A percentile compares a stretch with the other conserved stretches of the same genome.
These are phyloP conservation scores for Subanguina moxae DNA, from an alignment of 1,140 invertebrate genomes.

Conservation along the genomic window DNA sequence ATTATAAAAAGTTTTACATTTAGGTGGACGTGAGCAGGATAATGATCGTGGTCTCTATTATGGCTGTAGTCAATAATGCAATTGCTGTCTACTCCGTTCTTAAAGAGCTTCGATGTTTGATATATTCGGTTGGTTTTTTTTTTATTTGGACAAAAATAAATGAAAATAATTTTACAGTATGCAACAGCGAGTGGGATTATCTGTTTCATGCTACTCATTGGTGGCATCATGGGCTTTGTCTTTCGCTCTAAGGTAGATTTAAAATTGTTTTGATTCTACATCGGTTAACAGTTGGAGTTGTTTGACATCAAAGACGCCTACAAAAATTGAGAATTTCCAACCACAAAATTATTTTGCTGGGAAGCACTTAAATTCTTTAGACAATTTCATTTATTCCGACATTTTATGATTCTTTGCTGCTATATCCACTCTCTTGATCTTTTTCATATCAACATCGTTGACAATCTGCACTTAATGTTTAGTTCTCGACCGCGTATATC, in stretches of 20 bases:
- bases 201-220: conserved; percentile 56
- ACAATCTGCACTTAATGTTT: too few relatives aligned
- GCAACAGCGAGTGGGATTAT: conserved; percentile 51
- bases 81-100: conserved; percentile 49
- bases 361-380: too few relatives aligned
- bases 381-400: too few relatives aligned
- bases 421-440: too few relatives aligned
- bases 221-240: conserved; percentile 57
- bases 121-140: conserved; percentile 47
- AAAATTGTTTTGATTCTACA: too few relatives aligned
- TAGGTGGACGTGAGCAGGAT: conserved; percentile 55
- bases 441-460: too few relatives aligned
- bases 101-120: conserved; percentile 52
- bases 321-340: too few relatives aligned
- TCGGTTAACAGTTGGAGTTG: too few relatives aligned
- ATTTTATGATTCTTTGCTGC: too few relatives aligned
- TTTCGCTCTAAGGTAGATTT: conserved; percentile 47
- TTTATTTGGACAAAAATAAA: background rate
- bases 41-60: conserved; percentile 51
- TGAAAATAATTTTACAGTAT: conserved; percentile 26
- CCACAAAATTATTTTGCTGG: too few relatives aligned
- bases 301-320: too few relatives aligned
- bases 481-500: too few relatives aligned
- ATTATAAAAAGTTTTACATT: conserved; percentile 16
- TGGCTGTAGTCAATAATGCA: conserved; percentile 47